Evolutionary conservation across 2,888 invertebrate species (phyloP).

Genomic region (Conomelus anceps): DNA sequence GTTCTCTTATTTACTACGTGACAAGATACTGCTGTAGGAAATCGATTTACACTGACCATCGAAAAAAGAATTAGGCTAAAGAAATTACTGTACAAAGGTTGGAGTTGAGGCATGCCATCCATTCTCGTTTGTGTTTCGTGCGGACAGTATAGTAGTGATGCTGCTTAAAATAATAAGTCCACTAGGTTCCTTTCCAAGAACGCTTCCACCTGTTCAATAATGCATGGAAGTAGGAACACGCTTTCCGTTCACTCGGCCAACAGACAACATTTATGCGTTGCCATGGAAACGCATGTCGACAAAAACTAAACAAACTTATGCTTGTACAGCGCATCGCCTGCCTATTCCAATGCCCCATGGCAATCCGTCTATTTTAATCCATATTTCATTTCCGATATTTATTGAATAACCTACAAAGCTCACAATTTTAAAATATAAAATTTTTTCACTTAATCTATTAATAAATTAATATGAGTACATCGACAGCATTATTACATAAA

Average conservation of each 20-base stretch:
- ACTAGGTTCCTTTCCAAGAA: neutral
- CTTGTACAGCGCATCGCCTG: neutral
- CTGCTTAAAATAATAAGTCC: neutral
- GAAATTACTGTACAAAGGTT: neutral
- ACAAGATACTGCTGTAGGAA: neutral
- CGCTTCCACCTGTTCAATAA: neutral
- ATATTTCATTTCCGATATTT: neutral
- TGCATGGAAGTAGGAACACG: neutral
- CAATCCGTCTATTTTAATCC: neutral
- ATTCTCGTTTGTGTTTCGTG: neutral
- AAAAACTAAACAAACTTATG: neutral
- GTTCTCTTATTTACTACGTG: neutral
- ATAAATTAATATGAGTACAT: too few relatives aligned
- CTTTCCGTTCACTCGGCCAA: neutral
- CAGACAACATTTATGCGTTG: neutral
- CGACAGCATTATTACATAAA: too few relatives aligned
- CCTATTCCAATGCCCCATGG: neutral
- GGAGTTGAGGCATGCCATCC: neutral
- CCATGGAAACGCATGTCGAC: neutral
- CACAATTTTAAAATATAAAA: too few relatives aligned
- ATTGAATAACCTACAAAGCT: neutral
- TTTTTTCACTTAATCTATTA: too few relatives aligned
- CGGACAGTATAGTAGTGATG: neutral
- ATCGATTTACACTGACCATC: neutral
- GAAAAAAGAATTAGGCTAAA: neutral